phyloP scores from a whole-genome alignment of 1,140 invertebrate genomes.

The Bombus affinis region DNA sequence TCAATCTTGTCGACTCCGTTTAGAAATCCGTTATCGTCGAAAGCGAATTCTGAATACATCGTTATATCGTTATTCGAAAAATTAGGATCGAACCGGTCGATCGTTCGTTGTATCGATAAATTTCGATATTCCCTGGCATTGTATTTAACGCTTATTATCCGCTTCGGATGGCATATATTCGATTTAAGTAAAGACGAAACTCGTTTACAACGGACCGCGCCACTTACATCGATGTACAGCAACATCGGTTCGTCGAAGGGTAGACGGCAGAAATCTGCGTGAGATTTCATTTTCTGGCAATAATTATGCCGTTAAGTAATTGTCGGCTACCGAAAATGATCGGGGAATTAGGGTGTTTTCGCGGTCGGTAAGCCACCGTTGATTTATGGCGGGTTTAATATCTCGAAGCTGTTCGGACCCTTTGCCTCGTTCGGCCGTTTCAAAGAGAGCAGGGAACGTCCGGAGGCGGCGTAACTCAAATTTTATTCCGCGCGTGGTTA shows the following conservation, averaged over 20 bases:
- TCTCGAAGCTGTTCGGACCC: neutral
- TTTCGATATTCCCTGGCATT: too few relatives aligned
- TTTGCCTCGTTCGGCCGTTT: neutral
- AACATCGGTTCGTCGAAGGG: neutral
- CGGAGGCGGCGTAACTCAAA: slow-evolving; percentile 45
- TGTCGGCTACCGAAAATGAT: slow-evolving; percentile 43
- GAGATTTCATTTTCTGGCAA: slow-evolving; percentile 23
- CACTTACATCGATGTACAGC: too few relatives aligned
- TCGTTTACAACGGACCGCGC: too few relatives aligned
- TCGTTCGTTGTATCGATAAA: too few relatives aligned
- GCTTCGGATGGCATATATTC: too few relatives aligned
- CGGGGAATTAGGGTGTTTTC: slow-evolving; percentile 34
- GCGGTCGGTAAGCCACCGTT: neutral
- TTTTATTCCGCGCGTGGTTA: slow-evolving; percentile 51
- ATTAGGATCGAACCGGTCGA: too few relatives aligned
- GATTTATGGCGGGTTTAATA: slow-evolving; percentile 48
- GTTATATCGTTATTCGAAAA: too few relatives aligned
- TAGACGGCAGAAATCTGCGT: slow-evolving; percentile 17
- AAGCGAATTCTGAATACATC: too few relatives aligned
- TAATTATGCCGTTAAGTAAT: slow-evolving; percentile 60
- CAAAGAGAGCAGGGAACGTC: neutral
- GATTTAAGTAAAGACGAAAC: too few relatives aligned
- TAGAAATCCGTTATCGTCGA: neutral
- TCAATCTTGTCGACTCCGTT: fast-evolving
- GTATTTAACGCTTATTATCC: too few relatives aligned